Evolutionary conservation across 2,113 vertebrate species (phyloP), one percentile per base, ranked within the genome.

Genomic region (Acanthisitta chloris): DNA sequence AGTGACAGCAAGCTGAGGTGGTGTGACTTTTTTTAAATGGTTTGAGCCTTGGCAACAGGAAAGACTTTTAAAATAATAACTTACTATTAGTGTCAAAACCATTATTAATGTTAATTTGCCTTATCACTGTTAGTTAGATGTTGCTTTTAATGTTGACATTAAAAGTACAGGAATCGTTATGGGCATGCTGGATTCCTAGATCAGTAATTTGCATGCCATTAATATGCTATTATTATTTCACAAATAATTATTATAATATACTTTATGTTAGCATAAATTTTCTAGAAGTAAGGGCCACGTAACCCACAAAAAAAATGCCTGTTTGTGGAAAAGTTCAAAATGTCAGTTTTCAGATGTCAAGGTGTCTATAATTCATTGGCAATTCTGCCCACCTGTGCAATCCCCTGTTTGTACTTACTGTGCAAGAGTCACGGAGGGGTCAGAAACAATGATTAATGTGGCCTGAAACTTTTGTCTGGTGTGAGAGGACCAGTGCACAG

Each of bases 91-190:
- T 97, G 97, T 97, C 97, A 98, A 97, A 97, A 97, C 95, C 94
- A 85, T 97, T 98, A 98, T 97, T 98, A 98, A 97, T 83, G 57
- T 97, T 98, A 97, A 98, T 98, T 97, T 97, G 95, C 96, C 80
- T 38, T 96, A 98, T 97, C 97, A 94, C 90, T 84, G 87, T 95
- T 97, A 96, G 97, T 97, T 97, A 98, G 93, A 97, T 81, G 91
- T 93, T 97, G 97, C 97, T 98, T 98, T 98, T 98, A 97, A 94
- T 97, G 96, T 97, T 98, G 97, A 98, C 97, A 97, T 97, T 97
- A 97, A 96, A 97, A 97, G 95, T 97, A 97, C 91, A 95, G 94
- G 83, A 98, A 98, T 96, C 82, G 6, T 97, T 97, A 90, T 8
- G 95, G 90, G 96, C 92, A 93, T 95, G 95, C 95, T 97, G 86